Percentiles rank a stretch among this genome's conserved stretches.
phyloP scores from a whole-genome alignment of 2,797 vertebrate genomes.

The Bucorvus abyssinicus region DNA sequence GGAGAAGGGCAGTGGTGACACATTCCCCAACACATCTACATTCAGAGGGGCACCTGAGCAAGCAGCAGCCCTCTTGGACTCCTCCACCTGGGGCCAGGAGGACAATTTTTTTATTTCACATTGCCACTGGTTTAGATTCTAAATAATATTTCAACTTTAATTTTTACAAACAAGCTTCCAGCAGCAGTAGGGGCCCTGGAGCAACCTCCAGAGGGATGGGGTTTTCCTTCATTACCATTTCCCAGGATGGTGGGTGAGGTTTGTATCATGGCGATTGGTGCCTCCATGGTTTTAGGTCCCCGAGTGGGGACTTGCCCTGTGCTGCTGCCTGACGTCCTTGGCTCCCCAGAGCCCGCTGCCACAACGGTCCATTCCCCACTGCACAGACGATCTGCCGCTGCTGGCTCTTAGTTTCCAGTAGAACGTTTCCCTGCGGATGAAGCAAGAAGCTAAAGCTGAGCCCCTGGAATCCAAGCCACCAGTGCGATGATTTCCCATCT shows the following conservation, averaged over 20 bases:
- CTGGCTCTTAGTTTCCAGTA: conserved; percentile 81
- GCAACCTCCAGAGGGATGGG: not conserved
- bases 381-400: not conserved
- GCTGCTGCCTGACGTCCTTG: conserved; percentile 28
- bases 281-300: not conserved
- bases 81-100: conserved; percentile 25
- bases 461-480: not conserved
- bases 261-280: not conserved
- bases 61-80: conserved; percentile 8
- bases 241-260: not conserved
- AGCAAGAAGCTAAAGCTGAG: not conserved
- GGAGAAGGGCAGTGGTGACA: not conserved
- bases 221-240: not conserved
- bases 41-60: not conserved
- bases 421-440: conserved; percentile 88
- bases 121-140: conserved; percentile 15
- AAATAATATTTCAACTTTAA: conserved; percentile 10
- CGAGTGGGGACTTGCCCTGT: not conserved
- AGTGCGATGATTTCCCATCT: too few relatives aligned
- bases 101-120: conserved; percentile 49
- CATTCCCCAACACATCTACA: not conserved
- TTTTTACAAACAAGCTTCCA: conserved; percentile 15
- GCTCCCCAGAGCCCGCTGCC: not conserved
- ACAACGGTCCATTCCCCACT: not conserved
- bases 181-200: not conserved